Evolutionary conservation across 1,140 invertebrate species (phyloP), one percentile per base, ranked within the genome.

Genomic region (Calycopis cecrops): DNA sequence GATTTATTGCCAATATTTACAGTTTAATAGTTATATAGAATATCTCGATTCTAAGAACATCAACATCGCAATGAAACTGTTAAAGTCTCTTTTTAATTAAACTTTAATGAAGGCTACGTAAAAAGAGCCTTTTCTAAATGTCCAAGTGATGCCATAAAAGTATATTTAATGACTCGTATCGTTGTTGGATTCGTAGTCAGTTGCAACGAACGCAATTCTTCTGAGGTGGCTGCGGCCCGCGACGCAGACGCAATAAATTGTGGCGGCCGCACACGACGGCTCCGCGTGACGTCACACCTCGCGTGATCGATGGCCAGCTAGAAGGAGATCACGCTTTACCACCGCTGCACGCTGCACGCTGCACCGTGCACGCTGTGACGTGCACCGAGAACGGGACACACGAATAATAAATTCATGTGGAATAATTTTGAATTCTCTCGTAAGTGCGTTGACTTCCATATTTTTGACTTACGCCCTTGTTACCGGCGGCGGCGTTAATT

Each of bases 241-340:
- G 61, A 79, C 79, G 79, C 81, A 77, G 73, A 74, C 79, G 84
- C 84, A 79, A 87, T 87, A 87, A 87, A 87, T 87, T 76, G 71
- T 74, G 67, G 52, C 61, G 81, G 80, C 84, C 84, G 80, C 84
- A 87, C 84, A 87, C 84, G 84, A 85, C 71, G 84, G 79, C 84
- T 70, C 81, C 78, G 79, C 84, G 75, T 87, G 84, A 87, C 84
- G 84, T 87, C 84, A 87, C 84, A 83, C 79, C 80, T 79, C 71
- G 67, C 54, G 71, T 87, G 84, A 87, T 87, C 77, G 84, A 87
- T 85, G 74, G 76, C 68, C 54, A 57, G 75, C 66, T 60, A 58
- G 72, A 85, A 65, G 44, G 74, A 79, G 79, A 79, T 63, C 68
- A 65, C 66, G 52, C 55, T 65, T 65, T 52, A 60, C 62, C 63